A percentile compares a stretch with the other conserved stretches of the same genome.
Conservation (phyloP, 1,140 invertebrate species). For the Helicoverpa zea region DNA sequence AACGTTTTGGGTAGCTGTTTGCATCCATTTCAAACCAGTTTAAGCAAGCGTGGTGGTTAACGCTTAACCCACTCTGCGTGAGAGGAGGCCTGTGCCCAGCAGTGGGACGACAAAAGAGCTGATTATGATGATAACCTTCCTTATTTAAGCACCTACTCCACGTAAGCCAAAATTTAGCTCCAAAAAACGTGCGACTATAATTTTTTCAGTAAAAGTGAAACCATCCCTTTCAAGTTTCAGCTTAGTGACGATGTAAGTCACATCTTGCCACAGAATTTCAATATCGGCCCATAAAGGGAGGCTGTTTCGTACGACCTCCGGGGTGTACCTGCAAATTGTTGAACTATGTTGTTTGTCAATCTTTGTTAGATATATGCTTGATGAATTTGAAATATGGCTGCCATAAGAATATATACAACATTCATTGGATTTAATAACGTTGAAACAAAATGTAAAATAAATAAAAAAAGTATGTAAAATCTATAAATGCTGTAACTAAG, state of each 20-base stretch:
- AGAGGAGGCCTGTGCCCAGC: no score
- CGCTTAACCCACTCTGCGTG: no score
- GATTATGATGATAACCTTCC: no score
- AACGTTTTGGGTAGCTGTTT: no score
- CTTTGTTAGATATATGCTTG: not conserved
- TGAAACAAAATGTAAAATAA: not conserved
- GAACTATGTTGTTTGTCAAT: conserved; percentile 44
- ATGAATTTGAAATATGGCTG: conserved; percentile 2
- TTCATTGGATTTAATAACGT: no score
- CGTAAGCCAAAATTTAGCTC: not conserved
- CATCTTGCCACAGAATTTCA: conserved; percentile 67
- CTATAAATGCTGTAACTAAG: no score
- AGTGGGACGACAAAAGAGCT: no score
- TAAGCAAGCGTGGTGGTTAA: no score
- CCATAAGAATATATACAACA: no score
- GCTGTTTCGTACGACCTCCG: conserved; percentile 57
- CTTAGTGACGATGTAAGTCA: conserved; percentile 37
- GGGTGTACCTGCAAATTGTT: conserved; percentile 57
- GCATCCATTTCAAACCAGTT: no score
- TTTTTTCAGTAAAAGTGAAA: conserved; percentile 22
- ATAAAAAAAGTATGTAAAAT: no score
- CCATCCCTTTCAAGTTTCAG: conserved; percentile 18
- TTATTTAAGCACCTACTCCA: no score
- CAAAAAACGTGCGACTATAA: not conserved
- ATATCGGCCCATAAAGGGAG: conserved; percentile 62